Conservation (phyloP, 2,797 vertebrate genomes). For the Myiotriccus ornatus region DNA sequence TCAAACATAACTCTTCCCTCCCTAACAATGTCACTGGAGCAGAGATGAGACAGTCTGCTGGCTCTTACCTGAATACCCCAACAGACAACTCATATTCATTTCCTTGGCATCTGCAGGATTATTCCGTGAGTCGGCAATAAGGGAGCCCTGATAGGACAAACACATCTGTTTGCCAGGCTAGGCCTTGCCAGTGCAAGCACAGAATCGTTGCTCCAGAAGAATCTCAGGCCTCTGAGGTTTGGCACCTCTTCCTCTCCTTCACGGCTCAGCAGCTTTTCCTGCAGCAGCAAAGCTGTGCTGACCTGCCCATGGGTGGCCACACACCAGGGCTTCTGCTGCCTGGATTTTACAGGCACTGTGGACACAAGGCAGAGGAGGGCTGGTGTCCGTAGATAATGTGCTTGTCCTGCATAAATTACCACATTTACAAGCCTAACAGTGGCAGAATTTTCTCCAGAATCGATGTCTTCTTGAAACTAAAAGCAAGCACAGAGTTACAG, state of each 20-base stretch:
- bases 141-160: neutral
- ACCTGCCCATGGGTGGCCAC: neutral
- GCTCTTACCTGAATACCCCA: neutral
- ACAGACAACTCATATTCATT: neutral
- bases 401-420: neutral
- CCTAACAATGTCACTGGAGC: neutral
- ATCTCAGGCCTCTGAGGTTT: slow-evolving; percentile 12
- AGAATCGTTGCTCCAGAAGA: slow-evolving; percentile 37
- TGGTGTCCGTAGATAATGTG: neutral
- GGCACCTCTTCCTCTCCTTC: neutral
- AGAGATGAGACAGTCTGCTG: neutral
- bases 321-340: neutral
- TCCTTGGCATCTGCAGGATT: slow-evolving; percentile 11
- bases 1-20: neutral
- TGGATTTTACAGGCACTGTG: neutral
- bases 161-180: slow-evolving; percentile 1
- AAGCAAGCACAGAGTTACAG: neutral
- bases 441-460: neutral
- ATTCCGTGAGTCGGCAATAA: neutral
- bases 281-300: neutral
- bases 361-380: neutral
- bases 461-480: neutral
- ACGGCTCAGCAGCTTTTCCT: neutral
- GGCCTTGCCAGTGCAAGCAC: slow-evolving; percentile 34
- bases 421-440: neutral